Conservation (phyloP, 2,797 vertebrate species). For the Trichosurus vulpecula region DNA sequence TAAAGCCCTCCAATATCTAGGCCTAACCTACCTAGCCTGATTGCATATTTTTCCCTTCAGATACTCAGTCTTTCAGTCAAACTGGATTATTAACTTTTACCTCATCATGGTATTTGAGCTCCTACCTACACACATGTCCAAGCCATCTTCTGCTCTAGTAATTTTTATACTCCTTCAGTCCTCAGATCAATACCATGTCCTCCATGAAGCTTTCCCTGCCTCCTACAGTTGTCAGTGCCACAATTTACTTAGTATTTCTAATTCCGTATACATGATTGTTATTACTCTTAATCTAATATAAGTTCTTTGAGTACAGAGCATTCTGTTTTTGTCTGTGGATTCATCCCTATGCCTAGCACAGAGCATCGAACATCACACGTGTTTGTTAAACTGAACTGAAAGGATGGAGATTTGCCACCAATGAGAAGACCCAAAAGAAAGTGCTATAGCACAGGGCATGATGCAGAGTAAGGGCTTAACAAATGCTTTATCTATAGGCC, state of each 20-base stretch:
- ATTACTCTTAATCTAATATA: background rate
- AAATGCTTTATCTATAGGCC: background rate
- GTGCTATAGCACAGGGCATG: background rate
- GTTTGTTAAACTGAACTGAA: background rate
- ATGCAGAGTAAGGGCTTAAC: background rate
- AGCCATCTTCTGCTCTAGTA: background rate
- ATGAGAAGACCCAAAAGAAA: background rate
- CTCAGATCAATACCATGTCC: background rate
- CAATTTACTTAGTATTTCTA: background rate
- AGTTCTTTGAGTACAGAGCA: background rate
- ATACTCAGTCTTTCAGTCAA: background rate
- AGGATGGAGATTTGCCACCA: background rate
- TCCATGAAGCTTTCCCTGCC: too few relatives aligned
- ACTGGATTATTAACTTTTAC: background rate
- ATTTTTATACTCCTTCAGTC: background rate
- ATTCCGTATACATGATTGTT: background rate
- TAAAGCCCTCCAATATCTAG: background rate
- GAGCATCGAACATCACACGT: too few relatives aligned
- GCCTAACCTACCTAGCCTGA: background rate
- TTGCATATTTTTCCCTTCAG: background rate
- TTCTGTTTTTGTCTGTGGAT: background rate
- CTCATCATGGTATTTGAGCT: rapidly evolving
- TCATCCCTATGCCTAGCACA: too few relatives aligned
- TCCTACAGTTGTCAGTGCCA: background rate
- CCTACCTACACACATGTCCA: background rate